These are phyloP conservation scores for Telmatochromis sp. DNA, from an alignment of 2,113 vertebrate species.

Conservation along the genomic window DNA sequence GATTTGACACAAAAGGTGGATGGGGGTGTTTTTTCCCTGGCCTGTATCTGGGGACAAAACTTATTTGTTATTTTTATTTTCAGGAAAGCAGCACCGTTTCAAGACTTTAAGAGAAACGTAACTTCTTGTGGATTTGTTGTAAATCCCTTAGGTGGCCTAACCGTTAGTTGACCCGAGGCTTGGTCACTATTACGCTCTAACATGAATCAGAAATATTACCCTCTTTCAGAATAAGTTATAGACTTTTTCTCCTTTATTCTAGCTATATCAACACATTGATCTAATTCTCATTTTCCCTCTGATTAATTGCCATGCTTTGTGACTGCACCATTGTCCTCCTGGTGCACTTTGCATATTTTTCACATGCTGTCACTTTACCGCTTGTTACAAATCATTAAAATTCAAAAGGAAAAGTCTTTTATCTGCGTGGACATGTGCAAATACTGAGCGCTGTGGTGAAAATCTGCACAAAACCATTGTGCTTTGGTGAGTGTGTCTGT, in stretches of 20 bases:
- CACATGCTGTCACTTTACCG: slow-evolving; percentile 24
- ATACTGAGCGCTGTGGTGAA: slow-evolving; percentile 27
- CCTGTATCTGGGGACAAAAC: background rate
- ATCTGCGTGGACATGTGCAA: slow-evolving; percentile 28
- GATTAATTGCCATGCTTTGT: slow-evolving; percentile 38
- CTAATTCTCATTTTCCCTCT: slow-evolving; percentile 43
- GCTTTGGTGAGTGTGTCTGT: background rate
- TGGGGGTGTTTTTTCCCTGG: background rate
- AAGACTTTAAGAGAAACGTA: background rate
- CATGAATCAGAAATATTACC: slow-evolving; percentile 24
- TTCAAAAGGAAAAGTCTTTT: slow-evolving; percentile 20
- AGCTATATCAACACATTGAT: slow-evolving; percentile 47
- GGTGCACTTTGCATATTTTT: slow-evolving; percentile 47
- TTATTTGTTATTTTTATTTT: background rate
- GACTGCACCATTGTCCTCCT: slow-evolving; percentile 32
- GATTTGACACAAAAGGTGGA: background rate
- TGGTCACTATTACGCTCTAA: background rate
- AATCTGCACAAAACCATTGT: background rate
- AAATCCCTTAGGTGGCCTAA: background rate
- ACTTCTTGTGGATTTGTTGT: background rate
- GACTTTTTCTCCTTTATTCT: slow-evolving; percentile 13
- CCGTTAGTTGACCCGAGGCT: slow-evolving; percentile 1
- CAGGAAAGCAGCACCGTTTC: background rate
- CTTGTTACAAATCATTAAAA: slow-evolving; percentile 48
- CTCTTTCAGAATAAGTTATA: slow-evolving; percentile 15